Conservation (phyloP, 2,797 vertebrate genomes). For the Zalophus californianus region DNA sequence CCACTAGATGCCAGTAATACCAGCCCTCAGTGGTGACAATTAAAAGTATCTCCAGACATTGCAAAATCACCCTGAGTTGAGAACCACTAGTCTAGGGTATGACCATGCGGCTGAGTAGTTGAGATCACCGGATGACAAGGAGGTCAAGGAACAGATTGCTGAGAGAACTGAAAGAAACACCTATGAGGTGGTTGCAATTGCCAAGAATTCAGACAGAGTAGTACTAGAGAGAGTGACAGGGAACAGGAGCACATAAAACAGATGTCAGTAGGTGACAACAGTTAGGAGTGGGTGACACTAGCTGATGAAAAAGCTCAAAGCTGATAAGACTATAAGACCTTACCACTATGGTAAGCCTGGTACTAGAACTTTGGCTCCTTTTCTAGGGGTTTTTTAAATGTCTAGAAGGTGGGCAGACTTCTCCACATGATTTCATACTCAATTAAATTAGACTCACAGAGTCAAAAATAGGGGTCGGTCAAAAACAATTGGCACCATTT, state of each 20-base stretch:
- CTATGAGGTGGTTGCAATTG: neutral
- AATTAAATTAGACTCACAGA: slow-evolving; percentile 75
- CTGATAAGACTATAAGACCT: neutral
- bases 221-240: neutral
- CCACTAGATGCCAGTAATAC: neutral
- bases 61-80: slow-evolving; percentile 21
- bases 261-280: neutral
- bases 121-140: neutral
- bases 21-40: neutral
- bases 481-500: slow-evolving; percentile 78
- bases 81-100: neutral
- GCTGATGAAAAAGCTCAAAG: slow-evolving; percentile 37
- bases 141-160: neutral
- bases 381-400: slow-evolving; percentile 68
- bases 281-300: neutral
- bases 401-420: slow-evolving; percentile 78
- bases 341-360: neutral
- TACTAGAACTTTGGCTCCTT: neutral
- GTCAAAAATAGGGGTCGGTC: slow-evolving; percentile 79
- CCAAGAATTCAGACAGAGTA: neutral
- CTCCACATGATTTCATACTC: slow-evolving; percentile 66
- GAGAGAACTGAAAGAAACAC: neutral
- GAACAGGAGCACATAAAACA: neutral
- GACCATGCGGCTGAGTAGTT: neutral
- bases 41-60: slow-evolving; percentile 21